Evolutionary conservation across 2,113 vertebrate species (phyloP).

Genomic region (Datnioides undecimradiatus): DNA sequence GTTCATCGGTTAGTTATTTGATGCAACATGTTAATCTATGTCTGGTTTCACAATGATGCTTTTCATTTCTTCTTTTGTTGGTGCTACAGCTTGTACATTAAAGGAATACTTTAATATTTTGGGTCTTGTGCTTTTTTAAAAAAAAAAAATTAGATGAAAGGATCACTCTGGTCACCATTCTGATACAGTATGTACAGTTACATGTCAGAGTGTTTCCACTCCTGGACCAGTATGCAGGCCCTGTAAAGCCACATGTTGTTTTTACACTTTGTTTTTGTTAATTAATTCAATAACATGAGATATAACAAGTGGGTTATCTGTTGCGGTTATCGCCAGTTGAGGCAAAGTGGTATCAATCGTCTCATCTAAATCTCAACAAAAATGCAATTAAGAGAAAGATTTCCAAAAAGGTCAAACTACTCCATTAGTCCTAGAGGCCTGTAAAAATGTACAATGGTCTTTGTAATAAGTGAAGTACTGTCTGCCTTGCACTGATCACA

Average conservation of each 20-base stretch:
- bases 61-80: neutral
- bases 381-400: neutral
- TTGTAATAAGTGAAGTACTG: neutral
- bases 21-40: neutral
- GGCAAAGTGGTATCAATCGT: neutral
- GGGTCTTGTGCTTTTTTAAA: neutral
- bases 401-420: neutral
- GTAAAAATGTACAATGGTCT: neutral
- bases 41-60: neutral
- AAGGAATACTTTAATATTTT: neutral
- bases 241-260: neutral
- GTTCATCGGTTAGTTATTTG: slow-evolving; percentile 8
- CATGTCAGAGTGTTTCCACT: neutral
- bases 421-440: neutral
- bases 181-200: too few relatives aligned
- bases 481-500: neutral
- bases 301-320: too few relatives aligned
- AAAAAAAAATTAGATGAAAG: too few relatives aligned
- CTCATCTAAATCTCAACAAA: neutral
- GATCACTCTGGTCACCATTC: too few relatives aligned
- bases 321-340: too few relatives aligned
- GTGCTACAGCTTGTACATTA: neutral
- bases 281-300: too few relatives aligned
- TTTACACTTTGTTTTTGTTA: neutral
- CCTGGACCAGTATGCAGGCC: neutral